phyloP scores from a whole-genome alignment of 2,888 invertebrate genomes.

The Pachydiplax longipennis region DNA sequence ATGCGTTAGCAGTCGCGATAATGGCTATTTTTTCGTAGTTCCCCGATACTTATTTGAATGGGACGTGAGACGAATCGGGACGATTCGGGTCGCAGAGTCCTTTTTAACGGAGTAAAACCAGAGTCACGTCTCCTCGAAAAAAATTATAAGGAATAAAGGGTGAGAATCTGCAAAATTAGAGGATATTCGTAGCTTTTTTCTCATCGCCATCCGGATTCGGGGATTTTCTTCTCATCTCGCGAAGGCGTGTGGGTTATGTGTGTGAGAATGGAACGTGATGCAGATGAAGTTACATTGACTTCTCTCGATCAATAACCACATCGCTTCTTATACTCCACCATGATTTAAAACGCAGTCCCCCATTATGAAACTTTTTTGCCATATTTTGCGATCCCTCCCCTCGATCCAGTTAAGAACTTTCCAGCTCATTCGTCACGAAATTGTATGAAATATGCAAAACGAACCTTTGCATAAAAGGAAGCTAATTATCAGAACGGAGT shows the following conservation, averaged over 20 bases:
- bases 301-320: background rate
- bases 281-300: background rate
- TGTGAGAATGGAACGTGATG: background rate
- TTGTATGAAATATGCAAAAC: background rate
- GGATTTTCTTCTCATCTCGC: background rate
- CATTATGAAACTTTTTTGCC: background rate
- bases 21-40: too few species aligned
- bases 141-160: too few species aligned
- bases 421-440: background rate
- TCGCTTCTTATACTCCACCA: background rate
- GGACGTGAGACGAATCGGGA: too few species aligned
- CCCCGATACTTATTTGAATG: too few species aligned
- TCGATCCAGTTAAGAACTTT: background rate
- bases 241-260: background rate
- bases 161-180: too few species aligned
- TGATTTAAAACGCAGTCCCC: background rate
- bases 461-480: background rate
- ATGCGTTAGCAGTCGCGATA: too few species aligned
- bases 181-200: background rate
- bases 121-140: background rate
- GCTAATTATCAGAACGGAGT: background rate
- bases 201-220: background rate
- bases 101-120: background rate
- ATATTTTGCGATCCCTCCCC: background rate
- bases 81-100: too few species aligned